A percentile compares a stretch with the other conserved stretches of the same genome.
These are phyloP conservation scores for Epizoanthus rinbou DNA, from an alignment of 92 coral and sea anemone genomes.

Conservation along the genomic window DNA sequence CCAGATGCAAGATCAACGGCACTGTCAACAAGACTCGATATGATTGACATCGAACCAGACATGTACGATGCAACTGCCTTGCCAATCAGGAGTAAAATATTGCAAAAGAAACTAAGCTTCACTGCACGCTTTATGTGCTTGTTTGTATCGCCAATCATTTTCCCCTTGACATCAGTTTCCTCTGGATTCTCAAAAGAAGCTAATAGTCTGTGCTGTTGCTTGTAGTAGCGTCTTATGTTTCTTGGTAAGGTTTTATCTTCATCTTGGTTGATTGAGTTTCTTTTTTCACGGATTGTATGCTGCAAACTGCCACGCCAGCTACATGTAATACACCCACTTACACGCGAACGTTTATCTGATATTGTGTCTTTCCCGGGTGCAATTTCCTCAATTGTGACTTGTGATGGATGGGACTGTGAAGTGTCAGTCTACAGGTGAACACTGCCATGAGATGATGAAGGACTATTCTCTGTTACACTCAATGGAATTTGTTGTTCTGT, in stretches of 20 bases:
- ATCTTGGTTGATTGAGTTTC: slow-evolving; percentile 15
- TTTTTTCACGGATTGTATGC: slow-evolving; percentile 17
- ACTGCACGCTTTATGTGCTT: slow-evolving; percentile 59
- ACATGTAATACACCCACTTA: not conserved
- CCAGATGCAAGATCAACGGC: slow-evolving; percentile 90
- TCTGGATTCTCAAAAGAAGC: slow-evolving; percentile 50
- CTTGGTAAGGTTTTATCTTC: slow-evolving; percentile 55
- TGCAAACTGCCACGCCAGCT: slow-evolving; percentile 6
- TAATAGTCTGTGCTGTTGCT: slow-evolving; percentile 66
- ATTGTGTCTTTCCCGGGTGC: slow-evolving; percentile 79
- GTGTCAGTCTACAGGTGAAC: not conserved
- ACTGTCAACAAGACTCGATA: slow-evolving; percentile 97
- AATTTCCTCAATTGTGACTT: slow-evolving; percentile 83
- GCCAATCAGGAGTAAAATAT: slow-evolving; percentile 67
- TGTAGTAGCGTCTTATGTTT: slow-evolving; percentile 84
- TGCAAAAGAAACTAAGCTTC: slow-evolving; percentile 75
- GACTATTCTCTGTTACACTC: not conserved
- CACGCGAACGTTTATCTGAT: slow-evolving; percentile 37
- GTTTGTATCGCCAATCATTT: not conserved
- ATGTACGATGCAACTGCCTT: slow-evolving; percentile 83
- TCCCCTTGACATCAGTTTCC: slow-evolving; percentile 22
- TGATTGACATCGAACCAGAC: slow-evolving; percentile 95
- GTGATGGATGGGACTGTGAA: slow-evolving; percentile 46
- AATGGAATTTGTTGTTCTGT: not conserved
- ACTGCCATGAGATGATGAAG: not conserved